Conservation (phyloP, 1,140 invertebrate species). For the Eriocheir sinensis region DNA sequence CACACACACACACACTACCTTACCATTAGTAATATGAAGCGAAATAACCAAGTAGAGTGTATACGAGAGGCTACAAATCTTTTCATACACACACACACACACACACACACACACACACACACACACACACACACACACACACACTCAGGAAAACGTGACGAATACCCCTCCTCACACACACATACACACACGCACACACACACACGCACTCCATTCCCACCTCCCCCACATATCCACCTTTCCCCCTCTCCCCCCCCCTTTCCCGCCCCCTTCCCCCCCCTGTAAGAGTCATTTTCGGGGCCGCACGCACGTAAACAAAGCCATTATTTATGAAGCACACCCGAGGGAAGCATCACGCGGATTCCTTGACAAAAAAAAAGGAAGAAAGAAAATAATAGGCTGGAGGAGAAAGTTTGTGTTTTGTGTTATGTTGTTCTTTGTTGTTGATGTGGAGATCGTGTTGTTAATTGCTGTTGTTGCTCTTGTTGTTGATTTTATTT, state of each 20-base stretch:
- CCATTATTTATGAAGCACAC: constrained; percentile 42
- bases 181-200: neutral
- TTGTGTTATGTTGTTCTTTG: too few relatives aligned
- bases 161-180: neutral
- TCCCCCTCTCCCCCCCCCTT: neutral
- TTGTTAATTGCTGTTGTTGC: too few relatives aligned
- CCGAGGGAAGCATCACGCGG: neutral
- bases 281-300: constrained; percentile 18
- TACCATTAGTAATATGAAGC: too few relatives aligned
- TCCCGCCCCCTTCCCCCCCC: neutral
- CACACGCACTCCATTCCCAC: neutral
- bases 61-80: too few relatives aligned
- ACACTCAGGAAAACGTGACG: neutral
- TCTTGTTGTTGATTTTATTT: too few relatives aligned
- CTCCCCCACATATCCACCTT: neutral
- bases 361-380: neutral
- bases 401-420: neutral
- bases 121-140: too few relatives aligned
- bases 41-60: too few relatives aligned
- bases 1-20: too few relatives aligned
- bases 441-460: too few relatives aligned
- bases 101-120: too few relatives aligned
- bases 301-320: constrained; percentile 44
- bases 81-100: too few relatives aligned
- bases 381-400: too few relatives aligned